Evolutionary conservation across 1,140 invertebrate genomes (phyloP).

Genomic region (Tetranychus urticae): DNA sequence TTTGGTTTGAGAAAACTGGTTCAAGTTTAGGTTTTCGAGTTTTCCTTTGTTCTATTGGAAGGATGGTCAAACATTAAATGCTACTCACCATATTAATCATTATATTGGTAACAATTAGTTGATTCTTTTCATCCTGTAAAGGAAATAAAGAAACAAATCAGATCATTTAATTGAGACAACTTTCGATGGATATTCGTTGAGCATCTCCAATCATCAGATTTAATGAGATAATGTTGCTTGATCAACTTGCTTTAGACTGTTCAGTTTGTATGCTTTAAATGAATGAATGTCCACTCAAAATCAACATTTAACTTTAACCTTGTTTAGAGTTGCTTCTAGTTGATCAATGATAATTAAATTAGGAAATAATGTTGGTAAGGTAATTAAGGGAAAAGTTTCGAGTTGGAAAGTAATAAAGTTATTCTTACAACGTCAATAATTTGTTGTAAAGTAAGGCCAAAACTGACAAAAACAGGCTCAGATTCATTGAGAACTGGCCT

Average conservation of each 20-base stretch:
- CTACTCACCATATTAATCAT: neutral
- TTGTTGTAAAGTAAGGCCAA: slow-evolving; percentile 94
- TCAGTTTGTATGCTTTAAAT: too few relatives aligned
- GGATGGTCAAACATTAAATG: neutral
- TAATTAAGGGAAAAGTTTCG: neutral
- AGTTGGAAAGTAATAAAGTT: neutral
- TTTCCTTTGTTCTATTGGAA: neutral
- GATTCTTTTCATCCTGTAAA: neutral
- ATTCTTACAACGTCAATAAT: slow-evolving; percentile 94
- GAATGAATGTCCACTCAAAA: too few relatives aligned
- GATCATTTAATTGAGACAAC: too few relatives aligned
- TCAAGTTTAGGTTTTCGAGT: too few relatives aligned
- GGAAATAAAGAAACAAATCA: neutral
- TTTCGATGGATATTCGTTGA: too few relatives aligned
- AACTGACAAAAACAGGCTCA: slow-evolving; percentile 77
- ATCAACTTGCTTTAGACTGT: too few relatives aligned
- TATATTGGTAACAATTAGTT: neutral
- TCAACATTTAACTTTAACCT: too few relatives aligned
- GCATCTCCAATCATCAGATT: too few relatives aligned
- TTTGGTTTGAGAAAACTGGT: too few relatives aligned
- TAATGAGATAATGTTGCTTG: too few relatives aligned
- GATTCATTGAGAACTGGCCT: slow-evolving; percentile 89
- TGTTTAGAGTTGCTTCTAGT: too few relatives aligned
- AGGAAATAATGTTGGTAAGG: neutral
- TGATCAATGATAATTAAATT: too few relatives aligned